Conservation (phyloP, 2,797 vertebrate species). For the Numenius phaeopus region DNA sequence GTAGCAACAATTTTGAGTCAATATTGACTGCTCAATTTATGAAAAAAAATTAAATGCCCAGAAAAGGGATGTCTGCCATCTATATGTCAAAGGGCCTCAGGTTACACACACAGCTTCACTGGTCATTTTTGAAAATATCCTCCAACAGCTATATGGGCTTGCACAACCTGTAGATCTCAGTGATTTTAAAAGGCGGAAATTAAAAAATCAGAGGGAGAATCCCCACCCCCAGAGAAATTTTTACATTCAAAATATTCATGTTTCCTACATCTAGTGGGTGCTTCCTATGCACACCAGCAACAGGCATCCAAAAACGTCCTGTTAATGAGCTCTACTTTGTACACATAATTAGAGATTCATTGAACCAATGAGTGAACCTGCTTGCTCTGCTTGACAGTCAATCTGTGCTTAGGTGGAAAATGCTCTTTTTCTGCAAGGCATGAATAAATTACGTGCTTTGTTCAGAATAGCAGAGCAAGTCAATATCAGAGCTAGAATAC, state of each 20-base stretch:
- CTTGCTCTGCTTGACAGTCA: neutral
- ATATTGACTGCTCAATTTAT: neutral
- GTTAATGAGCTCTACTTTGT: neutral
- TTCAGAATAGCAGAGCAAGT: neutral
- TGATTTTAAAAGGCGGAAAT: neutral
- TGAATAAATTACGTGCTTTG: neutral
- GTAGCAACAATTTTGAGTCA: neutral
- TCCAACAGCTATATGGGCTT: neutral
- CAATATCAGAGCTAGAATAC: neutral
- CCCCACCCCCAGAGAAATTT: neutral
- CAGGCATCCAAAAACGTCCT: neutral
- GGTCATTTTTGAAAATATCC: neutral
- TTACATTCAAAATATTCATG: neutral
- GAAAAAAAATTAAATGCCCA: neutral
- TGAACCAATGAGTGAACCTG: neutral
- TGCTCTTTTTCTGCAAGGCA: neutral
- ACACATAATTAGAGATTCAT: neutral
- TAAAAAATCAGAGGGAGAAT: neutral
- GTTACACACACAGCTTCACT: neutral
- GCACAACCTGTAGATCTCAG: neutral
- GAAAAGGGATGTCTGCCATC: neutral
- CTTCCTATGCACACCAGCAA: neutral
- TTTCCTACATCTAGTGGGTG: neutral
- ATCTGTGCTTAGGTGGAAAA: neutral
- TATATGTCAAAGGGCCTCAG: neutral